Conservation (phyloP, 2,888 invertebrate species). For the Eupithecia subumbrata region DNA sequence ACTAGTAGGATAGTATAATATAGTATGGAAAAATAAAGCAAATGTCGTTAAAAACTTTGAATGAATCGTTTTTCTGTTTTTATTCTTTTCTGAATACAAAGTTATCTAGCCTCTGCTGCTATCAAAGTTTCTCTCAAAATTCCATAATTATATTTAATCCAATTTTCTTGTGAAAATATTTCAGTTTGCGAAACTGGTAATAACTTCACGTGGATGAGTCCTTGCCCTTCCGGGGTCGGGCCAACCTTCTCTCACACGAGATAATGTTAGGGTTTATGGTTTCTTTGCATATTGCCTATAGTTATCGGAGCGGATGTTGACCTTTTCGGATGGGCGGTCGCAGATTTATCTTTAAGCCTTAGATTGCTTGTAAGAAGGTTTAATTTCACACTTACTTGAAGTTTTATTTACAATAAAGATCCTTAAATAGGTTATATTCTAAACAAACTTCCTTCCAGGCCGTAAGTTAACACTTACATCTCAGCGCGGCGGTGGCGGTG, state of each 20-base stretch:
- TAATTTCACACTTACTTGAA: too few relatives aligned
- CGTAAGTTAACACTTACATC: too few relatives aligned
- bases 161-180: conserved; percentile 7
- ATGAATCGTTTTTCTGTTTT: neutral
- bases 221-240: conserved; percentile 8
- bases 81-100: neutral
- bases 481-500: too few relatives aligned
- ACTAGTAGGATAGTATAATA: too few relatives aligned
- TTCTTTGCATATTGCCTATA: neutral
- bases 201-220: neutral
- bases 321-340: neutral
- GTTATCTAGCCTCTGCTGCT: neutral
- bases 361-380: neutral
- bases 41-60: neutral
- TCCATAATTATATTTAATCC: neutral
- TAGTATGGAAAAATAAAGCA: neutral
- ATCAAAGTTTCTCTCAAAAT: neutral
- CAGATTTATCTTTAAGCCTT: neutral
- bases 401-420: too few relatives aligned
- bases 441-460: too few relatives aligned
- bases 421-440: too few relatives aligned
- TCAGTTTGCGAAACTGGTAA: neutral
- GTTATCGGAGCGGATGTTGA: neutral
- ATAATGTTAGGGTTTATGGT: neutral
- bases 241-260: conserved; percentile 4